Evolutionary conservation across 92 coral and sea anemone genomes (phyloP).

Genomic region (Epizoanthus fatuus): DNA sequence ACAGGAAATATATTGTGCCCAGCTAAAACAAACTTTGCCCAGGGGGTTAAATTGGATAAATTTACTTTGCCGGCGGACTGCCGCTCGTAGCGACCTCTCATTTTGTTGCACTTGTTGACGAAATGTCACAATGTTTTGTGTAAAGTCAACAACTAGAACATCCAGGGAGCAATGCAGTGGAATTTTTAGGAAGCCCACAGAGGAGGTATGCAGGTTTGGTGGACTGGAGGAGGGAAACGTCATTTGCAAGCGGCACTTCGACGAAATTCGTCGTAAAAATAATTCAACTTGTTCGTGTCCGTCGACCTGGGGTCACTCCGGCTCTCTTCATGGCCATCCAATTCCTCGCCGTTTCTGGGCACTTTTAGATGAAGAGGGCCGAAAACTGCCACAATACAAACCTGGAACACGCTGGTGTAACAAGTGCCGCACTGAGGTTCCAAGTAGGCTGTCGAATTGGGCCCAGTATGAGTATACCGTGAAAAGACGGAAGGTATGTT

Average conservation of each 20-base stretch:
- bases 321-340: neutral
- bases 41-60: neutral
- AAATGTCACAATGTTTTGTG: neutral
- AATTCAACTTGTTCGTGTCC: slow-evolving; percentile 41
- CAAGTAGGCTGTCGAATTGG: slow-evolving; percentile 14
- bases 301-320: slow-evolving; percentile 38
- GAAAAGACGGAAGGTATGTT: slow-evolving; percentile 10
- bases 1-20: too few relatives aligned
- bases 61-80: neutral
- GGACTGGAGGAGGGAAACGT: neutral
- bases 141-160: neutral
- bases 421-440: slow-evolving; percentile 40
- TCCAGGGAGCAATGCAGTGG: neutral
- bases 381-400: slow-evolving; percentile 13
- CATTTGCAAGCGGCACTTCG: slow-evolving; percentile 38
- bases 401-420: slow-evolving; percentile 54
- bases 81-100: slow-evolving; percentile 1
- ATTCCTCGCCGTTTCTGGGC: slow-evolving; percentile 7
- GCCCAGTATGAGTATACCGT: neutral
- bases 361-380: slow-evolving; percentile 40
- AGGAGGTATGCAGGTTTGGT: slow-evolving; percentile 16
- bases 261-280: slow-evolving; percentile 43
- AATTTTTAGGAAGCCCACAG: neutral
- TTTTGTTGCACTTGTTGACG: neutral
- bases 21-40: neutral